Base-by-base conservation (phyloP, 2,113 vertebrate species). In the Saccopteryx bilineata region DNA sequence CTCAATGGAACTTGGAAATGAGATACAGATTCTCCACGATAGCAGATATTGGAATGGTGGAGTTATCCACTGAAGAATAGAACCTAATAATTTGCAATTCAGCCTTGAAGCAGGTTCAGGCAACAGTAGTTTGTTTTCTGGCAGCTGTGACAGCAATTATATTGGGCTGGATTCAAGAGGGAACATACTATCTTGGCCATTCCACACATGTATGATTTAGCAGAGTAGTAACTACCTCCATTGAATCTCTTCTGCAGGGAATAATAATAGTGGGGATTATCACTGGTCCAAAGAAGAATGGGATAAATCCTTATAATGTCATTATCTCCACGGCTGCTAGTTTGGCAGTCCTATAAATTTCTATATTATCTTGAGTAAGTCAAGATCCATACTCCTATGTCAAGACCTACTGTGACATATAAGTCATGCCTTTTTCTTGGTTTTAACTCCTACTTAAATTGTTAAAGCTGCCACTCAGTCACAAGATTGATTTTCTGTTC, bases 1-100 rank as follows among this genome's bases (percentile, higher is more conserved):
- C 99, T 99, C 90, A 99, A 97, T 99, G 99, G 21, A 99, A 99
- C 98, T 98, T 99, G 96, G 99, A 99, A 98, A 99, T 99, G 99
- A 99, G 99, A 60, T 99, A 99, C 8, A 98, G 99, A 87, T 98
- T 99, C 18, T 99, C 99, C 60, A 99, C 99, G 75, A 99, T 99
- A 96, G 99, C 99, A 96, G 98, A 99, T 91, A 98, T 99, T 97
- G 99, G 99, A 13, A 99, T 99, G 98, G 99, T 99, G 99, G 99
- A 99, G 98, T 99, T 99, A 66, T 99, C 99, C 65, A 99, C 99
- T 93, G 99, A 99, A 98, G 99, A 99, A 97, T 99, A 99, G 99
- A 99, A 99, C 96, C 98, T 99, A 23, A 99, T 99, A 95, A 99
- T 99, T 90, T 99, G 99, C 46, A 99, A 99, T 97, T 98, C 99